A percentile compares a stretch with the other conserved stretches of the same genome.
Conservation (phyloP, 2,888 invertebrate species). For the Zygaena filipendulae region DNA sequence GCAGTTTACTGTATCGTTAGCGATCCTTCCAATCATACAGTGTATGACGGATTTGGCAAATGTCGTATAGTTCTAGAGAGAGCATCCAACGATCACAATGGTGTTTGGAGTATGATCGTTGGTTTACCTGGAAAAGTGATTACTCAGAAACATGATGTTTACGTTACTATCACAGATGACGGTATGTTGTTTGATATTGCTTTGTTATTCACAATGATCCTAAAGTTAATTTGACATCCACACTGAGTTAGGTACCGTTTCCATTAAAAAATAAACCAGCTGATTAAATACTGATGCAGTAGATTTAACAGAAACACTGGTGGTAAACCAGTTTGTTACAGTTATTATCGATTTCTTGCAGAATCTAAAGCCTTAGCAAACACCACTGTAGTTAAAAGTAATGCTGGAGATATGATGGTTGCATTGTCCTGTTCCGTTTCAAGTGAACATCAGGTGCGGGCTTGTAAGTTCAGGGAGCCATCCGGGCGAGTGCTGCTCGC, state of each 20-base stretch:
- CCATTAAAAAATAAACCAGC: too few relatives aligned
- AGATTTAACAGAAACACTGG: too few relatives aligned
- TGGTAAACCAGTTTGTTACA: too few relatives aligned
- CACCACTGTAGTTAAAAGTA: conserved; percentile 24
- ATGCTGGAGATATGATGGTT: conserved; percentile 24
- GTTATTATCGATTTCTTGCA: conserved; percentile 20
- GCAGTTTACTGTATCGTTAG: conserved; percentile 38
- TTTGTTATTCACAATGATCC: neutral
- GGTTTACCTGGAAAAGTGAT: conserved; percentile 30
- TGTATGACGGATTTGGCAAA: conserved; percentile 38
- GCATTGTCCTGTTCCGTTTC: conserved; percentile 33
- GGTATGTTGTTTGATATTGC: neutral
- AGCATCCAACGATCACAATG: conserved; percentile 27
- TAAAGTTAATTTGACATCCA: too few relatives aligned
- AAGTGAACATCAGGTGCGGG: conserved; percentile 20
- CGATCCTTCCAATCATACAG: conserved; percentile 21
- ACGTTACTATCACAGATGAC: conserved; percentile 14
- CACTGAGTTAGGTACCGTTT: too few relatives aligned
- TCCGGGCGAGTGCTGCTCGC: conserved; percentile 33
- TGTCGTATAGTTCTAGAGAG: conserved; percentile 33
- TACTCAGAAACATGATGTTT: conserved; percentile 22
- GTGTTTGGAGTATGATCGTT: conserved; percentile 34
- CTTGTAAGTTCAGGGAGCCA: conserved; percentile 46
- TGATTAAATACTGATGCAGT: neutral
- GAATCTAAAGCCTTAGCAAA: conserved; percentile 27